A percentile compares a stretch with the other conserved stretches of the same genome.
Evolutionary conservation across 1,140 invertebrate genomes (phyloP).

Genomic region (Neodiprion virginianus): DNA sequence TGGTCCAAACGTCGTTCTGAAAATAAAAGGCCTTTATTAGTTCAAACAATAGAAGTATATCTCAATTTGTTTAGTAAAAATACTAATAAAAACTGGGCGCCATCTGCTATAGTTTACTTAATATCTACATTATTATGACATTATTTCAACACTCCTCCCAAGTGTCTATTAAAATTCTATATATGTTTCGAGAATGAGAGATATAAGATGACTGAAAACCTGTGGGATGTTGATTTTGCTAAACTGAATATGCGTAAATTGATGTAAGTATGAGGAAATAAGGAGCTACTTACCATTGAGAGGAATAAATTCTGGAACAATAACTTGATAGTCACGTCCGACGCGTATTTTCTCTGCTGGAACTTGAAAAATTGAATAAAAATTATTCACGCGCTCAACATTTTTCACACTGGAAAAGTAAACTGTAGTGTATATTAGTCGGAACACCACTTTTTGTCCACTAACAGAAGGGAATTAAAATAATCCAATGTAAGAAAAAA

Average conservation of each 20-base stretch:
- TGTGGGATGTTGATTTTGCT: too few relatives aligned
- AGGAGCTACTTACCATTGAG: constrained; percentile 61
- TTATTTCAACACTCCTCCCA: too few relatives aligned
- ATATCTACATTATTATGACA: too few relatives aligned
- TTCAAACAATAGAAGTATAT: constrained; percentile 7
- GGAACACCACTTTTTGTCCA: not conserved
- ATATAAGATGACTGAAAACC: constrained; percentile 3
- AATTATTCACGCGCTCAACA: not conserved
- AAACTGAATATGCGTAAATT: not conserved
- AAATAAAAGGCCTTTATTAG: constrained; percentile 30
- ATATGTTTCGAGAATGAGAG: constrained; percentile 24
- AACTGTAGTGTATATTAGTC: constrained; percentile 11
- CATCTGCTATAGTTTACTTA: too few relatives aligned
- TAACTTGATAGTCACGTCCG: constrained; percentile 91
- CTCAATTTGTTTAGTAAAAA: constrained; percentile 22
- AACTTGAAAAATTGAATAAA: constrained; percentile 60
- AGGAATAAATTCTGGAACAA: constrained; percentile 79
- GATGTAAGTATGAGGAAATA: not conserved
- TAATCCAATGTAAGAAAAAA: too few relatives aligned
- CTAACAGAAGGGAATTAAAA: too few relatives aligned
- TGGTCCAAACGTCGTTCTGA: constrained; percentile 53
- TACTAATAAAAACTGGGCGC: not conserved
- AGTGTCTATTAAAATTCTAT: not conserved
- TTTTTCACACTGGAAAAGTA: constrained; percentile 7
- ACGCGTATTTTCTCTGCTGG: constrained; percentile 92